Evolutionary conservation across 2,888 invertebrate species (phyloP).

Genomic region (Stenoptilia bipunctidactyla): DNA sequence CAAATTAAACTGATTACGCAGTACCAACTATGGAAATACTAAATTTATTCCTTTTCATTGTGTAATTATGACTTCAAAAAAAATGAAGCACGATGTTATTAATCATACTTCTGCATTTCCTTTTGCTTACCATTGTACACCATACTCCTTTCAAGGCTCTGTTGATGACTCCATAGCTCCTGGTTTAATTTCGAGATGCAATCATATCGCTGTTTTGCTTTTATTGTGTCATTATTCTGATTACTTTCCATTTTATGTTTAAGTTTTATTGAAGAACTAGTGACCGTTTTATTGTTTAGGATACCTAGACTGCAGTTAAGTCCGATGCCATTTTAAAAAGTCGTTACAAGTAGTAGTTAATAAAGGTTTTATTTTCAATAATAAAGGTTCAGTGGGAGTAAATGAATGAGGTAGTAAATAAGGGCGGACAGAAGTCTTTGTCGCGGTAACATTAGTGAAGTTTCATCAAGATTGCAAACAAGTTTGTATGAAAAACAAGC

Average conservation of each 20-base stretch:
- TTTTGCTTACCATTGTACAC: conserved; percentile 43
- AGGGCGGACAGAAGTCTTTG: too few species aligned
- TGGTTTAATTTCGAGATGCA: conserved; percentile 44
- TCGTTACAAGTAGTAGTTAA: too few species aligned
- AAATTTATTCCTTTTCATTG: background rate
- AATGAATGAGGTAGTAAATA: too few species aligned
- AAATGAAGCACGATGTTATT: conserved; percentile 24
- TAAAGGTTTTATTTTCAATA: too few species aligned
- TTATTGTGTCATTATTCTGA: conserved; percentile 34
- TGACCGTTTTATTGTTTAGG: conserved; percentile 19
- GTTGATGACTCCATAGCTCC: conserved; percentile 32
- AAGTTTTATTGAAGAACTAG: conserved; percentile 31
- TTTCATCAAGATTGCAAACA: conserved; percentile 13
- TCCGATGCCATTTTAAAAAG: too few species aligned
- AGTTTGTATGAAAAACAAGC: conserved; percentile 10
- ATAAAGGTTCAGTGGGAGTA: too few species aligned
- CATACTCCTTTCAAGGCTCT: conserved; percentile 29
- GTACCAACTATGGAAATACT: too few species aligned
- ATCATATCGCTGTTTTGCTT: conserved; percentile 31
- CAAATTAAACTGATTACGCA: too few species aligned
- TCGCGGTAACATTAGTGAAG: conserved; percentile 25
- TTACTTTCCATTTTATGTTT: conserved; percentile 35
- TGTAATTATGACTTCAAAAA: conserved; percentile 1
- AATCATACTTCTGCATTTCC: conserved; percentile 44
- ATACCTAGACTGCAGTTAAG: background rate